Evolutionary conservation across 30 jellyfish, hydroid and myxozoan species (phyloP), one percentile per base, ranked within the genome.

Genomic region (Aurelia aurita): DNA sequence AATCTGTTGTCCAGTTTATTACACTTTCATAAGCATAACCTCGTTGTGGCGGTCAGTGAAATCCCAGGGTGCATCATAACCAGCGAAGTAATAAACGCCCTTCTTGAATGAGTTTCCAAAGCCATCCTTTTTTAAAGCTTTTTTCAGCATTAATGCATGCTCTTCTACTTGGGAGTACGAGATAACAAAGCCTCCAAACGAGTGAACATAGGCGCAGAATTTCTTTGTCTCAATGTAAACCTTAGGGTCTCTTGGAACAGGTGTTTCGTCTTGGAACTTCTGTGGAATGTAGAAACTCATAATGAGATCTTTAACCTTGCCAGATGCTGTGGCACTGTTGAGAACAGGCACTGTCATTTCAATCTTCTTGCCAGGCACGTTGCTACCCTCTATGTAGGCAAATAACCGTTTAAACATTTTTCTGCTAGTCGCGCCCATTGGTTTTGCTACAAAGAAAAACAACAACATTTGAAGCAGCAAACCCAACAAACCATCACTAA

Each of bases 271-370:
- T 43, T 62, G 74, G 74, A 62, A 62, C 74, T 62, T 22, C 34
- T 62, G 10, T 14, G 74, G 74, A 16, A 62, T 3, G 47, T 18
- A 62, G 15, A 62, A 62, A 10, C 74, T 62, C 74, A 62, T 62
- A 16, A 23, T 20, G 19, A 23, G 51, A 5, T 62, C 35, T 43
- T 62, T 62, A 13, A 14, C 4, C 20, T 62, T 4, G 34, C 34
- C 74, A 14, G 31, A 15, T 62, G 47, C 74, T 62, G 31, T 21
- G 3, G 20, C n/a, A 8, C 35, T 43, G 2, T 62, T 62, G 31
- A 62, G 35, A 3, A 62, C 74, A 22, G 74, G 74, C 34, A 62
- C 74, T 23, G 74, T 62, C 74, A 62, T 62, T 19, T 34, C 34
- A 43, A 62, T 62, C 14, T 62, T 22, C 35, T 19, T 10, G 4